phyloP scores from a whole-genome alignment of 2,113 vertebrate genomes.

The Nymphicus hollandicus region DNA sequence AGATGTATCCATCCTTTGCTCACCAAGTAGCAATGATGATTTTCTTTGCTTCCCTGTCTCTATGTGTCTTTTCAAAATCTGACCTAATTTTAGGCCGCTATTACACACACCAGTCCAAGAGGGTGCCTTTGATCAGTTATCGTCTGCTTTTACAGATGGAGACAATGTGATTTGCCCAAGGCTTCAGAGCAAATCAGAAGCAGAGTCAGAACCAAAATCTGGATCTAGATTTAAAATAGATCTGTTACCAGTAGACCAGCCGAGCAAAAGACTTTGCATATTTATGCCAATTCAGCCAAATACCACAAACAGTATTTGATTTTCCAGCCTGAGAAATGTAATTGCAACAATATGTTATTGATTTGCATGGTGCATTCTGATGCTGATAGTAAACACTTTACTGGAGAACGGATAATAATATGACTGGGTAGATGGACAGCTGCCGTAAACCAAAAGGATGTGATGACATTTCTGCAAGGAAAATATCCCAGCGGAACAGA shows the following conservation, averaged over 20 bases:
- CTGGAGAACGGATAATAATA: neutral
- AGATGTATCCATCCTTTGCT: neutral
- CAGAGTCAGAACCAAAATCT: constrained; percentile 37
- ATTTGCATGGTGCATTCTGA: constrained; percentile 38
- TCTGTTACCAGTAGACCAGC: neutral
- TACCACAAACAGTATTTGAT: neutral
- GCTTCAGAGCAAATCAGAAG: constrained; percentile 38
- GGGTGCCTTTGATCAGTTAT: constrained; percentile 40
- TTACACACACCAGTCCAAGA: constrained; percentile 1
- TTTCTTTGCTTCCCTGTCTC: neutral
- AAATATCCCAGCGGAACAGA: constrained; percentile 15
- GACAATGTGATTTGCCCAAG: constrained; percentile 22
- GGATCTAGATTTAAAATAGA: constrained; percentile 29
- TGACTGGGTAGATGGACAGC: constrained; percentile 13
- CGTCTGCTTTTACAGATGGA: constrained; percentile 51
- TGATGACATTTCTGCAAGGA: constrained; percentile 40
- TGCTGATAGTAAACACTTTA: constrained; percentile 34
- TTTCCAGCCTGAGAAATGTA: neutral
- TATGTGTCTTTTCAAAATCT: neutral
- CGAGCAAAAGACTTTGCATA: neutral
- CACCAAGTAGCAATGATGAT: neutral
- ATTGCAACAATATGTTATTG: constrained; percentile 49
- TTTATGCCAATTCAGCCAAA: constrained; percentile 18
- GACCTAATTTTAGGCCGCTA: neutral
- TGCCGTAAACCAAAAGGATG: constrained; percentile 46